Conservation (phyloP, 2,797 vertebrate species). For the Notamacropus eugenii region DNA sequence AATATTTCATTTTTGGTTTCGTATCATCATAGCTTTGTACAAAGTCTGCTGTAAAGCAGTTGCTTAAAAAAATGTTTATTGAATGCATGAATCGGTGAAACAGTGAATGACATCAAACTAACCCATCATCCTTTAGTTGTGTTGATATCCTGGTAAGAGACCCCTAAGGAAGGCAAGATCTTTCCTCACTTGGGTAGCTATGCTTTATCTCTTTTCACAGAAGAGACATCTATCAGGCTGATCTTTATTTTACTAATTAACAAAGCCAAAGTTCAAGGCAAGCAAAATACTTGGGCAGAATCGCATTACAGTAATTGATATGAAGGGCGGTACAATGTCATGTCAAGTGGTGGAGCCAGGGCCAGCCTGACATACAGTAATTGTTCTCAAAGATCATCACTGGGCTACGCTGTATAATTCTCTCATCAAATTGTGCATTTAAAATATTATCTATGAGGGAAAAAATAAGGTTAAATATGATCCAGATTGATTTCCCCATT, state of each 20-base stretch:
- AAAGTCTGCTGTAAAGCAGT: not conserved
- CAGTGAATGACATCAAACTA: not conserved
- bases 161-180: not conserved
- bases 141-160: not conserved
- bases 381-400: not conserved
- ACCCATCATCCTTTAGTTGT: not conserved
- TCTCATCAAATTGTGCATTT: not conserved
- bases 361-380: not conserved
- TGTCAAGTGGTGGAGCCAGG: not conserved
- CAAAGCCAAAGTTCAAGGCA: slow-evolving; percentile 16
- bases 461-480: not conserved
- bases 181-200: not conserved
- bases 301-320: not conserved
- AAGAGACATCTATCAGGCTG: not conserved
- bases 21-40: not conserved
- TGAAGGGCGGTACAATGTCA: not conserved
- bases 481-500: slow-evolving; percentile 44
- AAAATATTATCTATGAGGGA: slow-evolving; percentile 36
- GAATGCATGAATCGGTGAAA: not conserved
- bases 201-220: not conserved
- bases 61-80: not conserved
- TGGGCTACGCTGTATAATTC: not conserved
- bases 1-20: not conserved
- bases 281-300: slow-evolving; percentile 32
- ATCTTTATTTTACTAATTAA: slow-evolving; percentile 25